Evolutionary conservation across 1,140 invertebrate species (phyloP).

Genomic region (Neotoxoptera formosana): DNA sequence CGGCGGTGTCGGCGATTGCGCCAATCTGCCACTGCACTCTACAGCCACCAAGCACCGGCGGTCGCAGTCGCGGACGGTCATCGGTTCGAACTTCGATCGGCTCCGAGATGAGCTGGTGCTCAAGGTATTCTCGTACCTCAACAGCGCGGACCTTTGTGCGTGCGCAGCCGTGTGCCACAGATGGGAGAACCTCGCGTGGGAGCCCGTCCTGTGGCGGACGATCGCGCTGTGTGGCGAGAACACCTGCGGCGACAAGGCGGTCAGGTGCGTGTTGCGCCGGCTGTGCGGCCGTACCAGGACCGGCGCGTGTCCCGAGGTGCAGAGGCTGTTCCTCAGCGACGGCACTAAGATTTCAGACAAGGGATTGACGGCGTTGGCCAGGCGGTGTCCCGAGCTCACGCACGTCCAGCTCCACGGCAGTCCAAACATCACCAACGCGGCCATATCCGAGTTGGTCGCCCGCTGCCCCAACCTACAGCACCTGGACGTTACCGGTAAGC

Average conservation of each 20-base stretch:
- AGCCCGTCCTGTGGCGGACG: conserved; percentile 77
- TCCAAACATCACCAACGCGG: conserved; percentile 72
- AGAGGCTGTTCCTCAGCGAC: conserved; percentile 74
- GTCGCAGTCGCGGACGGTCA: conserved; percentile 59
- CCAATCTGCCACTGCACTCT: conserved; percentile 55
- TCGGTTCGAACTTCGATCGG: conserved; percentile 63
- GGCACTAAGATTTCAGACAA: conserved; percentile 79
- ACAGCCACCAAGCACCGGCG: conserved; percentile 59
- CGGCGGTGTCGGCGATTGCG: conserved; percentile 67
- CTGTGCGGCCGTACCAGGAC: conserved; percentile 69
- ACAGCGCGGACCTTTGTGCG: conserved; percentile 79
- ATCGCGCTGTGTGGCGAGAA: conserved; percentile 72
- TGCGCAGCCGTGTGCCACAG: conserved; percentile 81
- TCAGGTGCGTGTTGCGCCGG: conserved; percentile 72
- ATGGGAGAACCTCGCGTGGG: conserved; percentile 85
- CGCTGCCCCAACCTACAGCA: conserved; percentile 76
- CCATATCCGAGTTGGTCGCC: conserved; percentile 72
- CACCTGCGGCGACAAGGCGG: conserved; percentile 73
- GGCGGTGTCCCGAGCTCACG: conserved; percentile 76
- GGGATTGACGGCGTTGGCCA: conserved; percentile 73
- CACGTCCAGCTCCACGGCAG: conserved; percentile 77
- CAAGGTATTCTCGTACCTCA: conserved; percentile 76
- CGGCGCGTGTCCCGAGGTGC: conserved; percentile 67
- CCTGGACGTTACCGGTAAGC: conserved; percentile 77
- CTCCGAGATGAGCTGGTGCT: conserved; percentile 69